phyloP scores from a whole-genome alignment of 2,797 vertebrate species.

The Hydrophis major region DNA sequence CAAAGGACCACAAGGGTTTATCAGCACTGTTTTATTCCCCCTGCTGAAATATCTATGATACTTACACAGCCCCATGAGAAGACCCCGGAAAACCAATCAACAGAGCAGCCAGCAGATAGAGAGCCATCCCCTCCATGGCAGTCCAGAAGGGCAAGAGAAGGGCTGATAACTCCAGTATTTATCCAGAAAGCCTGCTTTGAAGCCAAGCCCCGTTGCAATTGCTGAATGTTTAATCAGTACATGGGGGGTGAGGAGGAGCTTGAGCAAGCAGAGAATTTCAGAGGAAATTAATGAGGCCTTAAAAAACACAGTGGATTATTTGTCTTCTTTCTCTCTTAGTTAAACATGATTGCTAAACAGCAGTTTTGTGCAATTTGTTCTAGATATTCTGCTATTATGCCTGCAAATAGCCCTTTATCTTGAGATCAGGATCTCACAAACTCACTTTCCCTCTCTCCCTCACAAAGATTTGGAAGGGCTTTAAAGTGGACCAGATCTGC shows the following conservation, averaged over 20 bases:
- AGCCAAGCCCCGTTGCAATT: not conserved
- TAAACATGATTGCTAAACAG: not conserved
- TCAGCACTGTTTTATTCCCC: not conserved
- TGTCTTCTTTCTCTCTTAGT: not conserved
- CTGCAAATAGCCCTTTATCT: not conserved
- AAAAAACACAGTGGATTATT: not conserved
- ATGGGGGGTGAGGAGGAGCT: not conserved
- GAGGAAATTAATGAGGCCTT: not conserved
- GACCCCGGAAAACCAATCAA: not conserved
- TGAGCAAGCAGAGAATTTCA: constrained; percentile 2
- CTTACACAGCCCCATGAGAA: constrained; percentile 12
- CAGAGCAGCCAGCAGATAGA: constrained; percentile 7
- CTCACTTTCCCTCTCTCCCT: no score
- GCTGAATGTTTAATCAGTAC: not conserved
- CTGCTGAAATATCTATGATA: not conserved
- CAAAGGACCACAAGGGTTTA: not conserved
- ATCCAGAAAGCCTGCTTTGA: not conserved
- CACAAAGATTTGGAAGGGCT: not conserved
- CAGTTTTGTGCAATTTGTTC: not conserved
- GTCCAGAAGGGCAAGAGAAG: not conserved
- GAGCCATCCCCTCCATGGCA: not conserved
- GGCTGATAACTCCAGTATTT: not conserved
- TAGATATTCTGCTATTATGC: not conserved
- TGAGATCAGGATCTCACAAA: not conserved
- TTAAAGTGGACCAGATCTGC: not conserved